Conservation (phyloP, 2,797 vertebrate species). For the Pristis pectinata region DNA sequence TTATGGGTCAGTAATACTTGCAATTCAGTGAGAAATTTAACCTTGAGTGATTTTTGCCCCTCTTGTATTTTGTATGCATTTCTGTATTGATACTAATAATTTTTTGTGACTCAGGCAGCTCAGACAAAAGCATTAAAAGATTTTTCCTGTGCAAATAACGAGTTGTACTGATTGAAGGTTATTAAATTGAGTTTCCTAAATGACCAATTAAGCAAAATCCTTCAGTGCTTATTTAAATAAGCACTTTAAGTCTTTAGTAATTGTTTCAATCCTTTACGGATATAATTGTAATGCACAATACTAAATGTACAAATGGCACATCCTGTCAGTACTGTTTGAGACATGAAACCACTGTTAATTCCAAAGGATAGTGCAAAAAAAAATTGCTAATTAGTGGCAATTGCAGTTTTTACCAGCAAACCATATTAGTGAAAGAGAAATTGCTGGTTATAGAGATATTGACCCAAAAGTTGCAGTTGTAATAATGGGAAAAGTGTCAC, state of each 20-base stretch:
- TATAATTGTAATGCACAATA: background rate
- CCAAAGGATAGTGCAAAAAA: background rate
- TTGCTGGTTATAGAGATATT: background rate
- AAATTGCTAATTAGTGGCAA: background rate
- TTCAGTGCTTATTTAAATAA: background rate
- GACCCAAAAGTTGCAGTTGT: background rate
- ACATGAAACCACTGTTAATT: background rate
- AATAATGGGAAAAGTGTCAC: too few relatives aligned
- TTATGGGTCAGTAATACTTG: background rate
- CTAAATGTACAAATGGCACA: background rate
- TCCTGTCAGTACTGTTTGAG: background rate
- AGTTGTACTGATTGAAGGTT: background rate
- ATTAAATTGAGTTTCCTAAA: background rate
- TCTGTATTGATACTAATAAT: background rate
- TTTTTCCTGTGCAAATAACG: background rate
- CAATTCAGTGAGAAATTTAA: background rate
- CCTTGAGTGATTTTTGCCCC: background rate
- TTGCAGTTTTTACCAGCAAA: background rate
- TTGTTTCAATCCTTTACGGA: background rate
- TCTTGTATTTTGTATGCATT: background rate
- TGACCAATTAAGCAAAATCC: background rate
- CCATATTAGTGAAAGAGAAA: background rate
- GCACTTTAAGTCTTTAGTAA: background rate
- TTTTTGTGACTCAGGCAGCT: background rate
- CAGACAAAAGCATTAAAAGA: background rate